A percentile compares a stretch with the other conserved stretches of the same genome.
Conservation (phyloP, 30 jellyfish, hydroid and myxozoan genomes). For the Aurelia sp. region DNA sequence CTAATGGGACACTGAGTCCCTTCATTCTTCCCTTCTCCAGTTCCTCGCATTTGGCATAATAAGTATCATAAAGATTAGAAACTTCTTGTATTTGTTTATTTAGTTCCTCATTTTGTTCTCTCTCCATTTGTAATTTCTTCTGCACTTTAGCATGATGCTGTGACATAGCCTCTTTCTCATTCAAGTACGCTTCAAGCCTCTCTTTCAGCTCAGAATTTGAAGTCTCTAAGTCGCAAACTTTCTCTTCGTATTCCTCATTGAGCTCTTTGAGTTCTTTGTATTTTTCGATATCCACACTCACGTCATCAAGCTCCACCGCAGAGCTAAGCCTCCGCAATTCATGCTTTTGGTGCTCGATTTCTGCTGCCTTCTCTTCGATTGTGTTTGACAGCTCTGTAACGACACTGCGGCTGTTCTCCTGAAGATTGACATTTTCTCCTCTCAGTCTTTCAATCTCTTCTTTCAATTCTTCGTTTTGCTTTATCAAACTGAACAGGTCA, state of each 20-base stretch:
- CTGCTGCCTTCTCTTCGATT: conserved; percentile 63
- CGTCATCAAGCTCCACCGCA: conserved; percentile 36
- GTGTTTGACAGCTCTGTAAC: conserved; percentile 51
- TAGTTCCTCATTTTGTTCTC: conserved; percentile 68
- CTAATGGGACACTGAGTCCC: conserved; percentile 6
- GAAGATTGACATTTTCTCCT: conserved; percentile 40
- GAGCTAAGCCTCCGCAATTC: conserved; percentile 67
- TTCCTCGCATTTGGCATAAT: conserved; percentile 42
- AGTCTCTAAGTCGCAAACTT: conserved; percentile 21
- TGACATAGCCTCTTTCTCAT: conserved; percentile 33
- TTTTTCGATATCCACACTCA: conserved; percentile 9
- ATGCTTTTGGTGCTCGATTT: conserved; percentile 57
- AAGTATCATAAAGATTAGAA: conserved; percentile 41
- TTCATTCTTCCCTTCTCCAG: conserved; percentile 32
- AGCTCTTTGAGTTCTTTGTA: conserved; percentile 19
- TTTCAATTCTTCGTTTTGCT: conserved; percentile 62
- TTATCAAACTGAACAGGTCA: conserved; percentile 43
- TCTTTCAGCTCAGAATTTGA: conserved; percentile 42
- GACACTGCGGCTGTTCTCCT: conserved; percentile 46
- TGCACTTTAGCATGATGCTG: conserved; percentile 16
- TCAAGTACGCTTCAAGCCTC: conserved; percentile 28
- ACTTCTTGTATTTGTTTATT: conserved; percentile 62
- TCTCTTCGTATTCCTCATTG: conserved; percentile 27
- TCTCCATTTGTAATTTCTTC: conserved; percentile 51
- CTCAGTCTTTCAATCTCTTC: conserved; percentile 60